Base-by-base conservation (phyloP, 23 tunicate species). In the Trididemnum miniatum region DNA sequence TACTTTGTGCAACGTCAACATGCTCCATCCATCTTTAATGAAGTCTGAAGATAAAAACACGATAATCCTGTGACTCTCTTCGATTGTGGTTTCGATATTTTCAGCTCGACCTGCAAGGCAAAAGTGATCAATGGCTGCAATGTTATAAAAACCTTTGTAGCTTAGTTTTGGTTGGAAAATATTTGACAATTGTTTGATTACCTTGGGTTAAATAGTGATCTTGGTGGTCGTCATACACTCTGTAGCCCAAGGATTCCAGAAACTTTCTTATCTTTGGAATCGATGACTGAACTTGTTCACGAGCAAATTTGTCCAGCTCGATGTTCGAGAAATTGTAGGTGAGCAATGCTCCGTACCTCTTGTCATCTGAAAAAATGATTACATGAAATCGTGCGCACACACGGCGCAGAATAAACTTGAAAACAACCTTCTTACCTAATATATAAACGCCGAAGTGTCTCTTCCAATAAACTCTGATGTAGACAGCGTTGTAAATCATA, bases 361-460 rank as follows among this genome's bases (percentile, higher is more conserved):
- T 89, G 76, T 71, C 44, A 28, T 89, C 95, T 89, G 93, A 31
- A 67, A n/a, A n/a, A n/a, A n/a, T n/a, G n/a, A n/a, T n/a, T n/a
- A n/a, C n/a, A n/a, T n/a, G n/a, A n/a, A n/a, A n/a, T n/a, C n/a
- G n/a, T n/a, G n/a, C n/a, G n/a, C n/a, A n/a, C n/a, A n/a, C n/a
- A n/a, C n/a, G n/a, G n/a, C n/a, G n/a, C n/a, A n/a, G n/a, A n/a
- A 49, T 18, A 49, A 49, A 49, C 57, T 49, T 12, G 15, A 49
- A 49, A 49, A 49, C 57, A 12, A 49, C 26, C 67, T 3, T 67
- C 75, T 31, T 67, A 67, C 75, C 75, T 4, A 31, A 5, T 12
- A 30, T 15, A 32, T 12, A 67, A 9, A 5, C 38, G 9, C 38
- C 75, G n/a, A 67, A 67, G 7, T 30, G 37, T 4, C 37, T 9